Percentiles rank a stretch among this genome's conserved stretches.
These are phyloP conservation scores for Phasianus colchicus DNA, from an alignment of 2,113 vertebrate species.

Conservation along the genomic window DNA sequence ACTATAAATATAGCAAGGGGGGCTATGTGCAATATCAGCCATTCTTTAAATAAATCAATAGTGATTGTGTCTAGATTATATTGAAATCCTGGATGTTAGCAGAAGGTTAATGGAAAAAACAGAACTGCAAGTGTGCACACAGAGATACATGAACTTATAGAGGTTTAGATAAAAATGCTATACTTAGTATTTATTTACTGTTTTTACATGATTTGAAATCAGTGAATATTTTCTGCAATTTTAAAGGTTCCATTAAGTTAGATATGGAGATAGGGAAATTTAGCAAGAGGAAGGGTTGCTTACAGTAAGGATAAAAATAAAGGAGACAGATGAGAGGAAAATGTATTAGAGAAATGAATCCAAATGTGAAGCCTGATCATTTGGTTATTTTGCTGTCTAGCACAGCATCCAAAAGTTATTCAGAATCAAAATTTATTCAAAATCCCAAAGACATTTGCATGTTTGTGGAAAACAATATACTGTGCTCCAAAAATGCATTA, in stretches of 20 bases:
- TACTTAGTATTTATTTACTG: neutral
- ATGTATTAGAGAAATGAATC: neutral
- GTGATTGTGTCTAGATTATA: neutral
- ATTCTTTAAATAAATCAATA: neutral
- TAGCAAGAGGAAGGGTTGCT: neutral
- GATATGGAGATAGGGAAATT: neutral
- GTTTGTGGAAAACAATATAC: neutral
- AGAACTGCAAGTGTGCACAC: neutral
- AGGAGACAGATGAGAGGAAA: neutral
- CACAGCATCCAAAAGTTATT: neutral
- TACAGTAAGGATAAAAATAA: neutral
- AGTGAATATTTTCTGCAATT: neutral
- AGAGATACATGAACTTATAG: neutral
- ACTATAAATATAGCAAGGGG: neutral
- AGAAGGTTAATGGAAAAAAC: neutral
- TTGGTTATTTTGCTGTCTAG: neutral
- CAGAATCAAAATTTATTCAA: neutral
- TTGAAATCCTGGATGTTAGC: neutral
- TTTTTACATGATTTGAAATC: neutral
- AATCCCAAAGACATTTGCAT: neutral
- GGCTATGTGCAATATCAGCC: neutral
- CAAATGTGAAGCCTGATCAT: neutral
- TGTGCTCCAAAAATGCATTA: neutral
- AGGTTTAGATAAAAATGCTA: neutral
- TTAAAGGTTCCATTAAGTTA: neutral